Conservation (phyloP, 2,888 invertebrate genomes). For the Lottia gigantea region DNA sequence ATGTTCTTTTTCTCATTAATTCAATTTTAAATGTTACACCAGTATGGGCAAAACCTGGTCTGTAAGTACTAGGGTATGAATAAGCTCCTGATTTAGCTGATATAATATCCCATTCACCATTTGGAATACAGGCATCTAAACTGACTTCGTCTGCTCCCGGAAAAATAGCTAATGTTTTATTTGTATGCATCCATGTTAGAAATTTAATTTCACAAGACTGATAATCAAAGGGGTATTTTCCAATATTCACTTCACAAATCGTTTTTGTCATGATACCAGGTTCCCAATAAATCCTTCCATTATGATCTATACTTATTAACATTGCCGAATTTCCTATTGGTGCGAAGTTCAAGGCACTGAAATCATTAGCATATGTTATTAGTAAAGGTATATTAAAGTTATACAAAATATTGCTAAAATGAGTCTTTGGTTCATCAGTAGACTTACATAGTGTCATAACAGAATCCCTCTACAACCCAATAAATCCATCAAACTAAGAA, state of each 20-base stretch:
- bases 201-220: constrained; percentile 47
- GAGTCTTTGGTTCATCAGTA: too few species aligned
- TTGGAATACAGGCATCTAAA: constrained; percentile 38
- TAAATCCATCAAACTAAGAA: too few species aligned
- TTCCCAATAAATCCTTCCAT: constrained; percentile 45
- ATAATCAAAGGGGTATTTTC: constrained; percentile 50
- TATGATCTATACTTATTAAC: constrained; percentile 38
- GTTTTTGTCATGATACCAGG: constrained; percentile 49
- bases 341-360: constrained; percentile 45
- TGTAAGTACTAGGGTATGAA: constrained; percentile 37
- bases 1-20: constrained; percentile 42
- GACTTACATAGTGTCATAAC: too few species aligned
- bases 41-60: constrained; percentile 36
- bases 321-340: constrained; percentile 44
- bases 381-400: too few species aligned
- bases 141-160: constrained; percentile 29
- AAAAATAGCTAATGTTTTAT: constrained; percentile 41
- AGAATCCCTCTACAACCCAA: too few species aligned
- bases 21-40: constrained; percentile 37
- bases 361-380: background rate
- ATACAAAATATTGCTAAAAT: too few species aligned
- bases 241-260: constrained; percentile 49
- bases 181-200: constrained; percentile 52
- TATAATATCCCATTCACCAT: constrained; percentile 49
- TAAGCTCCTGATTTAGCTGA: constrained; percentile 36